Percentiles rank a stretch among this genome's conserved stretches.
Evolutionary conservation across 2,797 vertebrate species (phyloP).

Genomic region (Syndactyla subalaris): DNA sequence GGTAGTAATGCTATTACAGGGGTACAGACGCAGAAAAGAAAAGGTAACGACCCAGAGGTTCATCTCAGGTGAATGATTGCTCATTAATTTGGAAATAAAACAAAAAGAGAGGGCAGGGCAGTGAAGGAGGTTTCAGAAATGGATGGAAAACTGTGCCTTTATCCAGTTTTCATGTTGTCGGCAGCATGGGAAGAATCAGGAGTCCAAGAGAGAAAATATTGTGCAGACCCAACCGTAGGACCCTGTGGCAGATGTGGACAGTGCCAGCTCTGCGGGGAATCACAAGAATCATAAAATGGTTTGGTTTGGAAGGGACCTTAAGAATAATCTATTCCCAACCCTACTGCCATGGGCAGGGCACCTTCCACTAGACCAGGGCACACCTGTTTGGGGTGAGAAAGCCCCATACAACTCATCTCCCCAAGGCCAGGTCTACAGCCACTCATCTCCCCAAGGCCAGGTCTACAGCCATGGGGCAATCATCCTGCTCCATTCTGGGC

Average conservation of each 20-base stretch:
- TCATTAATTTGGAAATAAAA: constrained; percentile 31
- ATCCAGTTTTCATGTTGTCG: neutral
- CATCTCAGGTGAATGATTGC: neutral
- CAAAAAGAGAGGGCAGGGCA: neutral
- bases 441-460: neutral
- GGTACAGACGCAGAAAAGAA: constrained; percentile 9
- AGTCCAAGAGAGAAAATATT: neutral
- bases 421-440: neutral
- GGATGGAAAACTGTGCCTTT: neutral
- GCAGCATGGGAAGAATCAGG: neutral
- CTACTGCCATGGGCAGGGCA: neutral
- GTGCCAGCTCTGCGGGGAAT: neutral
- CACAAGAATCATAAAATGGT: neutral
- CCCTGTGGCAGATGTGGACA: neutral
- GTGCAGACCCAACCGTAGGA: neutral
- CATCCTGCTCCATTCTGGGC: accelerated
- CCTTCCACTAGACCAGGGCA: neutral
- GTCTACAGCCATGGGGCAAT: neutral
- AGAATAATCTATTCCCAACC: neutral
- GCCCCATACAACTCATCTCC: neutral
- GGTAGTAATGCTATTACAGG: constrained; percentile 46
- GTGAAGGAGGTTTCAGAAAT: neutral
- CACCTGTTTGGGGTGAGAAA: neutral
- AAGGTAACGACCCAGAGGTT: constrained; percentile 29
- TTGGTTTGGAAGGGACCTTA: neutral